phyloP scores from a whole-genome alignment of 2,888 invertebrate species.

The Sarcophaga carnaria region DNA sequence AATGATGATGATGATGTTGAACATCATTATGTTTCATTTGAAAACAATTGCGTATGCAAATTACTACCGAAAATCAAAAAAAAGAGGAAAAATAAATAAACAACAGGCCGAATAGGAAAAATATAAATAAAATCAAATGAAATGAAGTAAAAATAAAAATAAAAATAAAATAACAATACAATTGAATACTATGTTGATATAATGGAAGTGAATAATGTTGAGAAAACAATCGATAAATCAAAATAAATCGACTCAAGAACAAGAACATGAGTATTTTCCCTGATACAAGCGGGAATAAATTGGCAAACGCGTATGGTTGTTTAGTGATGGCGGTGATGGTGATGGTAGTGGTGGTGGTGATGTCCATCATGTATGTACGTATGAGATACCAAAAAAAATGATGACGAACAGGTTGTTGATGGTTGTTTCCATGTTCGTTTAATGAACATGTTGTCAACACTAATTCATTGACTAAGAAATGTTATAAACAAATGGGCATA shows the following conservation, averaged over 20 bases:
- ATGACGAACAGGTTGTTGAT: neutral
- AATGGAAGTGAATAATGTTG: neutral
- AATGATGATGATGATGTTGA: neutral
- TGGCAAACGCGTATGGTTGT: neutral
- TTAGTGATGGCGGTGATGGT: neutral
- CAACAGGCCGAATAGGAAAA: neutral
- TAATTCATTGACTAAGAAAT: constrained; percentile 4
- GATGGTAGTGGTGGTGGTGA: neutral
- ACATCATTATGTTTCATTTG: constrained; percentile 4
- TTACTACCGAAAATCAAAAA: neutral
- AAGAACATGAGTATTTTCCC: neutral
- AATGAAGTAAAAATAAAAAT: neutral
- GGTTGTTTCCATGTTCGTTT: neutral
- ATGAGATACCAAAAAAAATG: too few species aligned
- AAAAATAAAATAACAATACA: constrained; percentile 27
- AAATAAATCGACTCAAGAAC: neutral
- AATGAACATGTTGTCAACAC: neutral
- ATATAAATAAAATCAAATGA: neutral
- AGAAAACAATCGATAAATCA: constrained; percentile 13
- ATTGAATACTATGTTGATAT: too few species aligned
- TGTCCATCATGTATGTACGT: too few species aligned
- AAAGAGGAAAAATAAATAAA: constrained; percentile 28
- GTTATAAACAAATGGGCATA: neutral
- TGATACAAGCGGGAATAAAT: neutral
- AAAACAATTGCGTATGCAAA: constrained; percentile 44